These are phyloP conservation scores for Ptychadena robeensis DNA, from an alignment of 2,797 vertebrate species.

Conservation along the genomic window DNA sequence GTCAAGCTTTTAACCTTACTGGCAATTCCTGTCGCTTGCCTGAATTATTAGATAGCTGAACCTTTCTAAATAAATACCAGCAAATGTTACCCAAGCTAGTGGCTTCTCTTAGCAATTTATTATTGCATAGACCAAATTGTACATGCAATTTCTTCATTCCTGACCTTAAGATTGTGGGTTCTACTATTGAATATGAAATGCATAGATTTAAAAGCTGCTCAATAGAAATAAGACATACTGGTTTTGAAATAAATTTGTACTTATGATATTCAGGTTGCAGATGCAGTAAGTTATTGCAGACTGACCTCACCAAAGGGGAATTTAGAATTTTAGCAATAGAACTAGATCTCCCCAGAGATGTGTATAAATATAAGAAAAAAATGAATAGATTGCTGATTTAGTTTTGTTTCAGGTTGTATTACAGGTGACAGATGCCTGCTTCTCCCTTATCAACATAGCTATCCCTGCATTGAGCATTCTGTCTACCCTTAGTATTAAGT, in stretches of 20 bases:
- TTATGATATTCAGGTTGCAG: constrained; percentile 32
- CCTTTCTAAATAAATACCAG: constrained; percentile 53
- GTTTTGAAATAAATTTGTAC: constrained; percentile 16
- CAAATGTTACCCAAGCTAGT: constrained; percentile 42
- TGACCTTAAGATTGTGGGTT: constrained; percentile 44
- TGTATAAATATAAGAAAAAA: constrained; percentile 43
- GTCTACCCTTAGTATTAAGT: constrained; percentile 64
- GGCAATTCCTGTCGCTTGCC: constrained; percentile 14
- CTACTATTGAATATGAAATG: constrained; percentile 17
- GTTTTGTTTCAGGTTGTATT: constrained; percentile 53
- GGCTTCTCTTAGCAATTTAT: constrained; percentile 48
- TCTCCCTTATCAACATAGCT: constrained; percentile 49
- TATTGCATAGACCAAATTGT: constrained; percentile 10
- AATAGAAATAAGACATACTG: neutral
- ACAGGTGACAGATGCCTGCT: constrained; percentile 60
- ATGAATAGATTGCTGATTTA: constrained; percentile 38
- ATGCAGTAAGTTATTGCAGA: constrained; percentile 38
- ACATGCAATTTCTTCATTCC: neutral
- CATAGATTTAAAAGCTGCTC: constrained; percentile 5
- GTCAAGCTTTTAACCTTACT: constrained; percentile 41
- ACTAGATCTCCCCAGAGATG: constrained; percentile 39
- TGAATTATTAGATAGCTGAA: constrained; percentile 65
- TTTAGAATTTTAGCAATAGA: constrained; percentile 53
- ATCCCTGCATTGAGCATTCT: constrained; percentile 40
- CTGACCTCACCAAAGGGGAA: constrained; percentile 46